phyloP scores from a whole-genome alignment of 2,888 invertebrate species.

The Bembecia ichneumoniformis region DNA sequence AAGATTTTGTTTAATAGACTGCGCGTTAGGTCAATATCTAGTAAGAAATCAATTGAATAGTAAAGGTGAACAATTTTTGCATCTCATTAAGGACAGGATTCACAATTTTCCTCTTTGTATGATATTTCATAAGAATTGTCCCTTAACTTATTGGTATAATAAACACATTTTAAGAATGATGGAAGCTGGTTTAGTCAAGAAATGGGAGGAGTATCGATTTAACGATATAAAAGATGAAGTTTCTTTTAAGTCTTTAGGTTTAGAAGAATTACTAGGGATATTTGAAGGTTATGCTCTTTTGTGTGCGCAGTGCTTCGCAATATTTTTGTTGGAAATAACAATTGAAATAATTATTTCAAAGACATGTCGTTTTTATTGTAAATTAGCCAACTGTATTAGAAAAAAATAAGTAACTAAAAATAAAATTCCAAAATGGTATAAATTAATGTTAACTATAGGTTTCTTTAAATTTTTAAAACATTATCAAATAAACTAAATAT shows the following conservation, averaged over 20 bases:
- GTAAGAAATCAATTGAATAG: constrained; percentile 42
- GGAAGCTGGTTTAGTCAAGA: constrained; percentile 52
- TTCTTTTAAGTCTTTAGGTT: constrained; percentile 33
- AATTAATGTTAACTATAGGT: too few relatives aligned
- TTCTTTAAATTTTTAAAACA: too few relatives aligned
- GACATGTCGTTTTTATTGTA: too few relatives aligned
- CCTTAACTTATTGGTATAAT: constrained; percentile 37
- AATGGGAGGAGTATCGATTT: constrained; percentile 58
- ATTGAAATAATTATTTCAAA: too few relatives aligned
- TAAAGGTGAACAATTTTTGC: constrained; percentile 53
- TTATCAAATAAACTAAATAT: too few relatives aligned
- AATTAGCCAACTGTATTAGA: too few relatives aligned
- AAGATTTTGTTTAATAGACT: constrained; percentile 56
- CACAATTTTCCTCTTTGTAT: constrained; percentile 53
- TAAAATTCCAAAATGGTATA: too few relatives aligned
- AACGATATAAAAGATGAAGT: constrained; percentile 46
- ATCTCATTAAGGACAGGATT: constrained; percentile 48
- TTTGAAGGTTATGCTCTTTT: constrained; percentile 34
- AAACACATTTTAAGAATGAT: constrained; percentile 36
- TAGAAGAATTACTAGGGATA: constrained; percentile 41
- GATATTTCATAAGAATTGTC: constrained; percentile 42
- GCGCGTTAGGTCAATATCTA: constrained; percentile 46
- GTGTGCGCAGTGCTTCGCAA: constrained; percentile 19
- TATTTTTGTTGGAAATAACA: constrained; percentile 39
- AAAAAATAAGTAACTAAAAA: too few relatives aligned